Percentiles rank a stretch among this genome's conserved stretches.
phyloP scores from a whole-genome alignment of 2,113 vertebrate species.

The Macquaria australasica region DNA sequence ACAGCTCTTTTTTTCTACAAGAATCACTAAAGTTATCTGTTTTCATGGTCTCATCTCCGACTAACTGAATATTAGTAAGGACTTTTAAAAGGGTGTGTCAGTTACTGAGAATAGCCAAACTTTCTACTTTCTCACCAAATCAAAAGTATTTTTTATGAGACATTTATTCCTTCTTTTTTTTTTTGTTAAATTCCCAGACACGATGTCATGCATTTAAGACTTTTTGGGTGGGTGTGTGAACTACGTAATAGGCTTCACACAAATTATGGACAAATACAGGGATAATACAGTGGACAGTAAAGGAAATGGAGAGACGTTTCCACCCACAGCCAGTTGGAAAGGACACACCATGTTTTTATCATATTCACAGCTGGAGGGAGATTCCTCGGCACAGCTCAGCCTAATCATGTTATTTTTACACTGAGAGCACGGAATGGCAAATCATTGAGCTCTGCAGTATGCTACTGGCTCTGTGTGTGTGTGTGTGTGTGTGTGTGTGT shows the following conservation, averaged over 20 bases:
- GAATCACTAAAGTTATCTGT: neutral
- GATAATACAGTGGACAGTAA: conserved; percentile 12
- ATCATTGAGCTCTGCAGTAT: neutral
- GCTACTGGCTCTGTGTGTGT: neutral
- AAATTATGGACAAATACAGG: conserved; percentile 11
- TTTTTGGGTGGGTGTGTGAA: conserved; percentile 33
- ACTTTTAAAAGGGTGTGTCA: conserved; percentile 12
- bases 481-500: neutral
- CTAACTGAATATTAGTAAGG: neutral
- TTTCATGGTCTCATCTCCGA: neutral
- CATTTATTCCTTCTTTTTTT: neutral
- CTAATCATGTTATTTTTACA: conserved; percentile 25
- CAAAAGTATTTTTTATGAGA: neutral
- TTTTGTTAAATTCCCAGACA: conserved; percentile 53
- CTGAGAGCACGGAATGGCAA: conserved; percentile 11
- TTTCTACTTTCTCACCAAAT: conserved; percentile 30
- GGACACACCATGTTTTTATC: conserved; percentile 48
- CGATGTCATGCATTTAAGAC: conserved; percentile 53
- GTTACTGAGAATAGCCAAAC: neutral
- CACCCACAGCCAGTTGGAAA: neutral
- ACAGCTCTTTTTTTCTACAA: neutral
- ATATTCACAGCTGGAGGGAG: conserved; percentile 52
- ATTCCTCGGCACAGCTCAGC: conserved; percentile 14
- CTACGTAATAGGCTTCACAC: conserved; percentile 16
- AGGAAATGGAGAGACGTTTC: conserved; percentile 7